Evolutionary conservation across 2,797 vertebrate species (phyloP).

Genomic region (Esox lucius): DNA sequence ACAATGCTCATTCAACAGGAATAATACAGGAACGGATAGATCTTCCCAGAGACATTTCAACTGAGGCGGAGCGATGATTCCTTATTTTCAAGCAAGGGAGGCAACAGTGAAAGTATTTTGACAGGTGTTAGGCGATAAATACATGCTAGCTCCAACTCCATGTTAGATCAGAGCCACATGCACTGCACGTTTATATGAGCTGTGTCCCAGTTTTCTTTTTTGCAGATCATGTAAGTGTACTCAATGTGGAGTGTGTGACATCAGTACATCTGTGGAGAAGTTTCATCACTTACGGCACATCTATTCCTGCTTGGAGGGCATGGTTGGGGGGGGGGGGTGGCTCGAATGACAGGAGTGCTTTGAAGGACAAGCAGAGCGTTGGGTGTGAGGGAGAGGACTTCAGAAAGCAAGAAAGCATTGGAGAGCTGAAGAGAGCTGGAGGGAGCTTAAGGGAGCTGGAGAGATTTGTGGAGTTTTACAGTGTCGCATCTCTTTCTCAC

Average conservation of each 20-base stretch:
- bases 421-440: neutral
- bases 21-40: conserved; percentile 16
- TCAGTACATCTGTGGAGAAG: conserved; percentile 48
- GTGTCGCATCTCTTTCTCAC: conserved; percentile 29
- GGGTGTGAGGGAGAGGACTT: conserved; percentile 30
- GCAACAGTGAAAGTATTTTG: conserved; percentile 35
- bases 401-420: conserved; percentile 32
- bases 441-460: neutral
- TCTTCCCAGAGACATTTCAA: conserved; percentile 23
- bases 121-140: conserved; percentile 51
- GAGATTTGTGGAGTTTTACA: conserved; percentile 49
- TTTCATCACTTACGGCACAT: conserved; percentile 39
- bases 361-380: conserved; percentile 6
- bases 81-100: conserved; percentile 26
- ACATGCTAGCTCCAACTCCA: conserved; percentile 21
- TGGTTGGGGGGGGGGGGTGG: conserved; percentile 11
- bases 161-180: conserved; percentile 24
- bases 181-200: too few species aligned
- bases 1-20: conserved; percentile 40
- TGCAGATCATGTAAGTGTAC: conserved; percentile 35
- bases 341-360: conserved; percentile 31
- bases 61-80: conserved; percentile 10
- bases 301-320: conserved; percentile 2
- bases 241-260: conserved; percentile 44
- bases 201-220: conserved; percentile 53